These are phyloP conservation scores for Aplochiton taeniatus DNA, from an alignment of 2,797 vertebrate genomes.

Conservation along the genomic window DNA sequence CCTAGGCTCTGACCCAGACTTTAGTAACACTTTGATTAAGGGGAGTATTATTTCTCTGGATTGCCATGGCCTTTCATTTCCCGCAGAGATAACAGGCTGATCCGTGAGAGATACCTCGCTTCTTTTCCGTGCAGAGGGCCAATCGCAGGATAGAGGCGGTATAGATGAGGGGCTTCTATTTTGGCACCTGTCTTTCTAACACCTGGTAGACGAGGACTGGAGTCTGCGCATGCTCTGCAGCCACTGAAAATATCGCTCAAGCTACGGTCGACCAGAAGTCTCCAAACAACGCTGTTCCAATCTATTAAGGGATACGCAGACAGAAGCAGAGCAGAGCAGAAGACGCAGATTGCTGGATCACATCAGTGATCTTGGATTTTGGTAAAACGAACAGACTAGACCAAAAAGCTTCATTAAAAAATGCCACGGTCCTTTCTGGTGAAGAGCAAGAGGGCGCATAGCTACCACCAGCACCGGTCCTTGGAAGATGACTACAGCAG, in stretches of 20 bases:
- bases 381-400: conserved; percentile 18
- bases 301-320: conserved; percentile 57
- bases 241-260: conserved; percentile 28
- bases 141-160: conserved; percentile 37
- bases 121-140: conserved; percentile 33
- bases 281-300: conserved; percentile 54
- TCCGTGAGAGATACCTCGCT: conserved; percentile 14
- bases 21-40: conserved; percentile 60
- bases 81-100: conserved; percentile 44
- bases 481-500: conserved; percentile 82
- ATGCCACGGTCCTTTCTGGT: conserved; percentile 98
- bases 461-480: conserved; percentile 90
- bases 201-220: conserved; percentile 80
- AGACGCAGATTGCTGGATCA: conserved; percentile 36
- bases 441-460: conserved; percentile 97
- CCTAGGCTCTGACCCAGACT: conserved; percentile 41
- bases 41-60: conserved; percentile 59
- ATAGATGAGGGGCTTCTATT: conserved; percentile 32
- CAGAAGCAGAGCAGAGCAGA: conserved; percentile 38
- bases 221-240: conserved; percentile 72
- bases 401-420: conserved; percentile 15
- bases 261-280: conserved; percentile 44
- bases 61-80: conserved; percentile 49
- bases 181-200: conserved; percentile 85
- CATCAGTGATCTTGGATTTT: conserved; percentile 25